Evolutionary conservation across 2,888 invertebrate species (phyloP).

Genomic region (Lasioglossum zephyrum): DNA sequence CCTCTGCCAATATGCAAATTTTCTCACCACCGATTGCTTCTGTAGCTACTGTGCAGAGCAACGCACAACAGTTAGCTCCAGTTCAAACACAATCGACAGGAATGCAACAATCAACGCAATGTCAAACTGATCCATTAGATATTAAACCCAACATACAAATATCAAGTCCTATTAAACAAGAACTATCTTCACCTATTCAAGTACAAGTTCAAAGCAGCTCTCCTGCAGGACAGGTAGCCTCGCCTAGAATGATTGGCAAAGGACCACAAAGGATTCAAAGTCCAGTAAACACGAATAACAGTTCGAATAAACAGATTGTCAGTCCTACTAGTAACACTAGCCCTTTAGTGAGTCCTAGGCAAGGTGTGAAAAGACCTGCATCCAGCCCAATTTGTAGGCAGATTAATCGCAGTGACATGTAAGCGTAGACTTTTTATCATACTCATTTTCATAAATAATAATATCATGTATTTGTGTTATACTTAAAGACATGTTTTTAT

Average conservation of each 20-base stretch:
- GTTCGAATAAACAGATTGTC: conserved; percentile 71
- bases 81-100: conserved; percentile 62
- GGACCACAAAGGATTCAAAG: conserved; percentile 73
- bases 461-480: background rate
- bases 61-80: conserved; percentile 66
- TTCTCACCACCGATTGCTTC: conserved; percentile 73
- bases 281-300: conserved; percentile 69
- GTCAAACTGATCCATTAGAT: conserved; percentile 81
- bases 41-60: conserved; percentile 66
- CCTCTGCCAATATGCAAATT: conserved; percentile 76
- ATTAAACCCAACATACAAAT: conserved; percentile 78
- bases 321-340: conserved; percentile 74
- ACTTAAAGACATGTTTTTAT: background rate
- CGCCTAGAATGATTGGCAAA: conserved; percentile 74
- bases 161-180: conserved; percentile 79
- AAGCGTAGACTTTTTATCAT: conserved; percentile 67
- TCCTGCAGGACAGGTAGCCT: conserved; percentile 78
- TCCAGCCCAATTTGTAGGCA: conserved; percentile 81
- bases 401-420: conserved; percentile 82
- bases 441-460: background rate
- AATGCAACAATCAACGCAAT: conserved; percentile 80
- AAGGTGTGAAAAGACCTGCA: conserved; percentile 82
- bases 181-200: conserved; percentile 78
- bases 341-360: conserved; percentile 77
- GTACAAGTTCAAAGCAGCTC: conserved; percentile 76